Evolutionary conservation across 1,140 invertebrate species (phyloP).

Genomic region (Frieseomelitta varia): DNA sequence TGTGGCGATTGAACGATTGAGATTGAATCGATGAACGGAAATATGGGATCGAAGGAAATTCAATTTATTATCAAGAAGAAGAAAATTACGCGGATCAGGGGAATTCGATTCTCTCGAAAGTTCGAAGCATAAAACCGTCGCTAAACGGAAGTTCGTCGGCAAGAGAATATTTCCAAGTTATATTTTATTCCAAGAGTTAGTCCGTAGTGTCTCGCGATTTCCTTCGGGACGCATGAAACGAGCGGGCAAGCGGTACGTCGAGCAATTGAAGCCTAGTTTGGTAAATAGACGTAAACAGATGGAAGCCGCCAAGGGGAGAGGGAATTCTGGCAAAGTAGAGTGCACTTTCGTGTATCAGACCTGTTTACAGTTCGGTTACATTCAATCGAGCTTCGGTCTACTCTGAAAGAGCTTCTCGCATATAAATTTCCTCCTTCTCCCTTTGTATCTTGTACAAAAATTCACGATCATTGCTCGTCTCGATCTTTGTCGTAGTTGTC

Average conservation of each 20-base stretch:
- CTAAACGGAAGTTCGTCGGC: not conserved
- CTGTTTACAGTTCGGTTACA: conserved; percentile 34
- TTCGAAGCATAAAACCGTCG: not conserved
- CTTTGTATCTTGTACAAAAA: not conserved
- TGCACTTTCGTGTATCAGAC: conserved; percentile 46
- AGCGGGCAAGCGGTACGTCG: conserved; percentile 1
- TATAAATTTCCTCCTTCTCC: not conserved
- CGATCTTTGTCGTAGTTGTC: not conserved
- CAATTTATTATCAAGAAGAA: not conserved
- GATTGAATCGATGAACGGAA: no score
- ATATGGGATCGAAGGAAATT: not conserved
- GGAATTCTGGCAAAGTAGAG: conserved; percentile 35
- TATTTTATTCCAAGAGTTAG: not conserved
- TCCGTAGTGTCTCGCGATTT: not conserved
- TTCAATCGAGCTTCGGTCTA: conserved; percentile 4
- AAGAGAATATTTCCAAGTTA: not conserved
- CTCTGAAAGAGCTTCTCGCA: not conserved
- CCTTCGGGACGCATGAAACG: conserved; percentile 30
- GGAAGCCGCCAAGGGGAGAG: not conserved
- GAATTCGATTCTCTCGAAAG: not conserved
- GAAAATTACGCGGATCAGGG: not conserved
- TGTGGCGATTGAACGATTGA: not conserved
- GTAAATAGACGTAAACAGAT: conserved; percentile 42
- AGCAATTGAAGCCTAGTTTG: conserved; percentile 36
- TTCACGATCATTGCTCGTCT: not conserved